Evolutionary conservation across 2,113 vertebrate genomes (phyloP).

Genomic region (Pelecanus crispus): DNA sequence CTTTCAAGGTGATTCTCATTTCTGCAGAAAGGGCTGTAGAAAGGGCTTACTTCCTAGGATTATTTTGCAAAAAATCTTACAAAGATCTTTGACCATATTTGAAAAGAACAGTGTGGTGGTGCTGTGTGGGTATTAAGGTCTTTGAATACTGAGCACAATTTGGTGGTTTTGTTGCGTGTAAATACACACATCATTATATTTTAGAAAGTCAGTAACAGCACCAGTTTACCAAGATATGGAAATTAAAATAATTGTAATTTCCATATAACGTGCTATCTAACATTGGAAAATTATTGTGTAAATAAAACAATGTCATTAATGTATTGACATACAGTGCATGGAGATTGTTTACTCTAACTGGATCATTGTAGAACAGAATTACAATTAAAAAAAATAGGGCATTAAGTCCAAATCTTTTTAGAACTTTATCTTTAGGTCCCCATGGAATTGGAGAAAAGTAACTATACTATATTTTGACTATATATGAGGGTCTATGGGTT

Average conservation of each 20-base stretch:
- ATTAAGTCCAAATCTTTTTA: neutral
- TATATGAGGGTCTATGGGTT: neutral
- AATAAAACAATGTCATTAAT: neutral
- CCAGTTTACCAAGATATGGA: neutral
- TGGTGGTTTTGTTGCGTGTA: neutral
- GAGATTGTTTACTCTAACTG: neutral
- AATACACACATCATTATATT: neutral
- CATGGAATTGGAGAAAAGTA: neutral
- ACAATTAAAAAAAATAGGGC: neutral
- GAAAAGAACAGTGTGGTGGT: neutral
- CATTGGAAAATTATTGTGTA: neutral
- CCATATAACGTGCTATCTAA: neutral
- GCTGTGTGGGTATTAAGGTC: neutral
- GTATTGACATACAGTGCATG: neutral
- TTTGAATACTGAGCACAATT: neutral
- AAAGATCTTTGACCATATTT: neutral
- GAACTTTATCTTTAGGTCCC: neutral
- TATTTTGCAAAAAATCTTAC: neutral
- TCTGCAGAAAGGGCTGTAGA: neutral
- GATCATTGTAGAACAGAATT: neutral
- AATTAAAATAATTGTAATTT: neutral
- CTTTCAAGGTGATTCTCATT: neutral
- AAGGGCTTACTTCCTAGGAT: neutral
- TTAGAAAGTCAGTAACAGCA: neutral
- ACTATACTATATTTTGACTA: neutral